Conservation (phyloP, 2,113 vertebrate genomes). For the Xenus cinereus region DNA sequence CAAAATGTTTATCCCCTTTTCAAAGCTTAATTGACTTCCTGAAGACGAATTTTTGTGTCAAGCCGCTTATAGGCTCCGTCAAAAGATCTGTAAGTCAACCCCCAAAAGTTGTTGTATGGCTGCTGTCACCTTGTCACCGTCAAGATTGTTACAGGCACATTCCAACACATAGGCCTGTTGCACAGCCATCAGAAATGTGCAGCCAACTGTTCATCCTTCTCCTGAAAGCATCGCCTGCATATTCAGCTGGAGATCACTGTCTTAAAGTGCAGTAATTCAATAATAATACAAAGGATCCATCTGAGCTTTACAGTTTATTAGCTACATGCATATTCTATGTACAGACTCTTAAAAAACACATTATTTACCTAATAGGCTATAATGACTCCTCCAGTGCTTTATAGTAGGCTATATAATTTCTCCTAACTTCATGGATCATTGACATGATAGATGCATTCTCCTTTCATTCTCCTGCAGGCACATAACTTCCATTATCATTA, state of each 20-base stretch:
- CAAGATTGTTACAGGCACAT: neutral
- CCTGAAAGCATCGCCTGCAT: neutral
- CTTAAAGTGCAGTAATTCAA: neutral
- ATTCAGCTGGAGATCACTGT: neutral
- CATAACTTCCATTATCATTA: constrained; percentile 64
- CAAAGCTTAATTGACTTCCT: neutral
- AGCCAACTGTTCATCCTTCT: neutral
- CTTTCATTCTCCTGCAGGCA: constrained; percentile 45
- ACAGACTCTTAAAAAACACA: constrained; percentile 33
- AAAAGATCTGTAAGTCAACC: neutral
- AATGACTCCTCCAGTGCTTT: constrained; percentile 40
- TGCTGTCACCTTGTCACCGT: neutral
- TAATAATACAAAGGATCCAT: neutral
- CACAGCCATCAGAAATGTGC: neutral
- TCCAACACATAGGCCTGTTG: fast-evolving
- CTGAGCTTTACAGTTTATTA: constrained; percentile 16
- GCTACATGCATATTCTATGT: constrained; percentile 12
- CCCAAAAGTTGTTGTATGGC: neutral
- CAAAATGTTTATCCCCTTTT: neutral
- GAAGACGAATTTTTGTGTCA: neutral
- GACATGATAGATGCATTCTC: constrained; percentile 43
- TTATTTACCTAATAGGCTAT: constrained; percentile 64
- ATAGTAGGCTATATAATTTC: constrained; percentile 51
- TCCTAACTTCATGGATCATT: constrained; percentile 66
- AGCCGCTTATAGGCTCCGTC: neutral